phyloP scores from a whole-genome alignment of 2,113 vertebrate genomes.

The Chrysemys picta region DNA sequence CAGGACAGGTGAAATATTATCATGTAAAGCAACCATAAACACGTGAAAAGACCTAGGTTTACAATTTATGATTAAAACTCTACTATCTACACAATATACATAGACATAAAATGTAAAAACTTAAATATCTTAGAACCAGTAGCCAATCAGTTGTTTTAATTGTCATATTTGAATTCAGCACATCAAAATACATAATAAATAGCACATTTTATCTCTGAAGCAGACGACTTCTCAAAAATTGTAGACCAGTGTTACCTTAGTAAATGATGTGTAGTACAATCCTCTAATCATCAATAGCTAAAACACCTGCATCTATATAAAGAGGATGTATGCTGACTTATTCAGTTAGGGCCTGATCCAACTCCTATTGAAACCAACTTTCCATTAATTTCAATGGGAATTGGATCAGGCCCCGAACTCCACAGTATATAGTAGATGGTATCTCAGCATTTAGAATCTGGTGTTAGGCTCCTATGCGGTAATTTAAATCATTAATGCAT shows the following conservation, averaged over 20 bases:
- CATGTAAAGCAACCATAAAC: too few species aligned
- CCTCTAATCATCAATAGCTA: conserved; percentile 7
- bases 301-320: background rate
- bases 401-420: conserved; percentile 30
- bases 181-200: too few species aligned
- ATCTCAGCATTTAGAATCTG: conserved; percentile 52
- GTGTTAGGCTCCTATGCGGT: background rate
- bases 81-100: too few species aligned
- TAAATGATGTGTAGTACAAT: background rate
- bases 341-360: conserved; percentile 43
- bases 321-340: background rate
- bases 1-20: too few species aligned
- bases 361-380: conserved; percentile 44
- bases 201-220: too few species aligned
- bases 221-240: too few species aligned
- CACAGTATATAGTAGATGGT: background rate
- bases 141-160: too few species aligned
- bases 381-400: conserved; percentile 48
- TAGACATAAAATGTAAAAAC: too few species aligned
- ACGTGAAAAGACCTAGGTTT: too few species aligned
- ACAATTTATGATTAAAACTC: too few species aligned
- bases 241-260: background rate
- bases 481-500: conserved; percentile 4
- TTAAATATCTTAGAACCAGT: too few species aligned
- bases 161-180: too few species aligned